Evolutionary conservation across 1,140 invertebrate species (phyloP).

Genomic region (Phymastichus coffea): DNA sequence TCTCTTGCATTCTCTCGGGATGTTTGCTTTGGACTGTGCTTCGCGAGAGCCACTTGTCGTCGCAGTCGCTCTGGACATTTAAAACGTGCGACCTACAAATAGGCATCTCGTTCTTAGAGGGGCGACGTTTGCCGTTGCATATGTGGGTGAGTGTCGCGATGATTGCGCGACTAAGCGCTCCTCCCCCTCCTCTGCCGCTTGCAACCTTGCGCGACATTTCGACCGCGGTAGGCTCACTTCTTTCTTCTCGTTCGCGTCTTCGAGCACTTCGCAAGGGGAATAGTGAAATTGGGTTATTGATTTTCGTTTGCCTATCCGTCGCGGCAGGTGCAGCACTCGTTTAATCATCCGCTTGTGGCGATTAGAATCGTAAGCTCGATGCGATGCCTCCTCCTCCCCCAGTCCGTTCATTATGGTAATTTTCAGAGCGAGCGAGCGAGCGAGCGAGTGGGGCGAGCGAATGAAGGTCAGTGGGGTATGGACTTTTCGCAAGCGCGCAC

Average conservation of each 20-base stretch:
- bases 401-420: no score
- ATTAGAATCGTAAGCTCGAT: no score
- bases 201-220: slow-evolving; percentile 24
- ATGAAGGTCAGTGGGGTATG: no score
- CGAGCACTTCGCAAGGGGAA: background rate
- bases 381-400: no score
- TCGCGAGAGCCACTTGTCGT: no score
- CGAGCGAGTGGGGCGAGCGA: no score
- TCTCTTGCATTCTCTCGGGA: no score
- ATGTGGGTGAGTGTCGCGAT: slow-evolving; percentile 19
- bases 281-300: no score
- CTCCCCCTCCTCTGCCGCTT: background rate
- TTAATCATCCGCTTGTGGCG: no score
- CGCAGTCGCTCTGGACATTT: background rate
- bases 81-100: background rate
- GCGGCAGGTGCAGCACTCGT: background rate
- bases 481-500: no score
- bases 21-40: no score
- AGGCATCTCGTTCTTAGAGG: background rate
- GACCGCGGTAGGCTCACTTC: background rate
- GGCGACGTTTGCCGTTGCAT: background rate
- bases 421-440: no score
- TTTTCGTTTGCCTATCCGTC: background rate
- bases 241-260: background rate
- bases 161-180: background rate